Evolutionary conservation across 2,888 invertebrate genomes (phyloP), one percentile per base, ranked within the genome.

Genomic region (Actias luna): DNA sequence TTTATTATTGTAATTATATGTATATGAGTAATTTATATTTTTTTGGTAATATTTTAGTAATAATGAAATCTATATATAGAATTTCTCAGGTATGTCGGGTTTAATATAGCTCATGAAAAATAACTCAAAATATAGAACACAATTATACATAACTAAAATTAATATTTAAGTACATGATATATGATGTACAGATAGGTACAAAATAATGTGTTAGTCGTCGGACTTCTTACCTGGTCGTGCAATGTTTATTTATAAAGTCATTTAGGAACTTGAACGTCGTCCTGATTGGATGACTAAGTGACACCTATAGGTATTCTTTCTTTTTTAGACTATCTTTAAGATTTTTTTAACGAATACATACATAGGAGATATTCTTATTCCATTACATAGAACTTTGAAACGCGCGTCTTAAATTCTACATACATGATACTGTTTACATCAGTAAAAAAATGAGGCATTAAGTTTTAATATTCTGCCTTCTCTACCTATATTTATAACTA

Each of bases 281-380:
- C 73, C 73, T 80, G 80, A 83, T 84, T 82, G 81, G 82, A 67
- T 68, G 65, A 71, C 66, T 71, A 50, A 50, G 46, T 46, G 18
- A 18, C 46, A 22, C 46, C 46, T 25, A 50, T 8, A 12, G 46
- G 25, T 50, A 25, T 25, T 12, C 22, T 46, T 22, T n/a, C 18
- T 18, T 42, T 42, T 42, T 42, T 18, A 42, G 14, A 25, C 25
- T 50, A 46, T 50, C 25, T 50, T 50, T 50, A 50, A 46, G 12
- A 25, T 12, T 25, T 25, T 25, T 50, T 5, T 22, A 25, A 2
- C 10, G 4, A 50, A 22, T 50, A 50, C 25, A 7, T 22, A 50
- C 22, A 50, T 22, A 50, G 12, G 4, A 50, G 5, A 18, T 7
- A 0, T 4, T 2, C 25, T 22, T 50, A 25, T 25, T 25, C 10